phyloP scores from a whole-genome alignment of 1,140 invertebrate species.

The Phenacoccus solenopsis region DNA sequence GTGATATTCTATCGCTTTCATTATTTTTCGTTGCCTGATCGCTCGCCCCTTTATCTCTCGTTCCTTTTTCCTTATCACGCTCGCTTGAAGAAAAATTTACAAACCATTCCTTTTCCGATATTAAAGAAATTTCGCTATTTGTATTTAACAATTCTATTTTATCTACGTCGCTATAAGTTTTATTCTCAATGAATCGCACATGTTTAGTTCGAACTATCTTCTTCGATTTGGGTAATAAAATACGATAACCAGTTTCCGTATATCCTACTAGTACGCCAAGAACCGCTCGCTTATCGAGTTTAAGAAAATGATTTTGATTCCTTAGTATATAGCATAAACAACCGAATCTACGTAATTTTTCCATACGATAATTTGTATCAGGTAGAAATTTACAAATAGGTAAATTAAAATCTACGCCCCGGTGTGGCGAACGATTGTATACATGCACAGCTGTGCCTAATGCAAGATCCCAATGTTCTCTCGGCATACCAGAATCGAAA shows the following conservation, averaged over 20 bases:
- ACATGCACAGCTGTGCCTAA: constrained; percentile 14
- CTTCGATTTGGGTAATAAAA: not conserved
- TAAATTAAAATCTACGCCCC: not conserved
- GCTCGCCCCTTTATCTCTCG: too few species aligned
- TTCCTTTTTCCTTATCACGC: too few species aligned
- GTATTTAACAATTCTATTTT: too few species aligned
- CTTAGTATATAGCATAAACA: not conserved
- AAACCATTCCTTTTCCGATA: too few species aligned
- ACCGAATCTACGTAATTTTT: not conserved
- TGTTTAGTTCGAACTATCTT: not conserved
- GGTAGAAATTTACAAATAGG: not conserved
- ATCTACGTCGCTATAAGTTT: too few species aligned
- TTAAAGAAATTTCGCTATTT: too few species aligned
- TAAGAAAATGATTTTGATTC: not conserved
- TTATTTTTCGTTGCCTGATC: too few species aligned
- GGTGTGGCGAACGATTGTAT: not conserved
- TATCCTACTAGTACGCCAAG: not conserved
- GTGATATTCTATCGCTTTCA: too few species aligned
- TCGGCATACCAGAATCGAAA: constrained; percentile 28
- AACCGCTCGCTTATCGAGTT: not conserved
- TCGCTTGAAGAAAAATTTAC: too few species aligned
- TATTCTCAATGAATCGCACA: not conserved
- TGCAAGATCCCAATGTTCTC: constrained; percentile 35
- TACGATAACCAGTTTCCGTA: not conserved
- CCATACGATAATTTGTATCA: not conserved